Evolutionary conservation across 2,797 vertebrate species (phyloP).

Genomic region (Nasua narica): DNA sequence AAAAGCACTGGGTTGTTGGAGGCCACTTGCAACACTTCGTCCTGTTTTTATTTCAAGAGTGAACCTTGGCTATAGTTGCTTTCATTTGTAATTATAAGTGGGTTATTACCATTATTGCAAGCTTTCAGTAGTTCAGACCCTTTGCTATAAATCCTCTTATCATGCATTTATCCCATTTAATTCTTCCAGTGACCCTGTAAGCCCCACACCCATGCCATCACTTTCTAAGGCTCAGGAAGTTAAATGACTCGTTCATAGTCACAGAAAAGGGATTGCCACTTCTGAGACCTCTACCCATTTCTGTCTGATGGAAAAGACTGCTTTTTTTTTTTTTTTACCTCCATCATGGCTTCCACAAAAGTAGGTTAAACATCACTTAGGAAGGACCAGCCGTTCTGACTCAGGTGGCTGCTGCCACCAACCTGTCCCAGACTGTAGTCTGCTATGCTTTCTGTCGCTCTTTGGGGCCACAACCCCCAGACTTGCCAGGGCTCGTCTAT

Average conservation of each 20-base stretch:
- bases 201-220: fast-evolving
- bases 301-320: neutral
- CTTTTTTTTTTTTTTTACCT: neutral
- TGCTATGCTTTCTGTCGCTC: neutral
- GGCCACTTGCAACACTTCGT: neutral
- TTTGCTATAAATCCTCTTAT: neutral
- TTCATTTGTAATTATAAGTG: neutral
- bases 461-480: neutral
- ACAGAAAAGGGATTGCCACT: neutral
- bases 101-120: neutral
- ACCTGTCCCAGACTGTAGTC: neutral
- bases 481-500: neutral
- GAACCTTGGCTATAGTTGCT: neutral
- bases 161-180: neutral
- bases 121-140: neutral
- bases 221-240: neutral
- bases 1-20: neutral
- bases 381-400: neutral
- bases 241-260: neutral
- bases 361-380: neutral
- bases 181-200: neutral
- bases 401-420: neutral
- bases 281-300: neutral
- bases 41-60: neutral
- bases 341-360: neutral